Base-by-base conservation (phyloP, 2,888 invertebrate genomes). In the Nezara viridula region DNA sequence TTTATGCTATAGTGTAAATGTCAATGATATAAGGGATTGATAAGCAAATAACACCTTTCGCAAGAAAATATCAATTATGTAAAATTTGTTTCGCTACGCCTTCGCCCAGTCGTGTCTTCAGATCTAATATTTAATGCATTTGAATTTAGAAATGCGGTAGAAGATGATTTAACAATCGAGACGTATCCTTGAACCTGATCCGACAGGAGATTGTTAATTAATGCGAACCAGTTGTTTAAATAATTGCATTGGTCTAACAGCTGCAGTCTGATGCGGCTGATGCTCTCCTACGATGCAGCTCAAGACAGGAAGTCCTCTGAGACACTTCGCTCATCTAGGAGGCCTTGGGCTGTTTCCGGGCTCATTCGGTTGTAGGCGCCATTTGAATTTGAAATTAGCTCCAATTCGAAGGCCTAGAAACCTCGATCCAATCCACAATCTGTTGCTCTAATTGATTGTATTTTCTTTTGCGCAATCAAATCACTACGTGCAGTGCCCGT, bases 381-480 rank as follows among this genome's bases (percentile, higher is more conserved):
- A 73, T 73, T 73, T 73, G 66, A 73, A 73, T 73, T 73, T 73
- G 37, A 73, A 73, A 73, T 73, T 73, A 73, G 66, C 66, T 37
- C 66, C 37, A 37, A 73, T 73, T 73, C 32, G 32, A 9, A 37
- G 60, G 32, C 37, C 66, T 37, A 73, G 66, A 37, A 37, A 73
- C 66, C 66, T 73, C 66, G 2, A 73, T 73, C 19, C 6, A 19
- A 27, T 73, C 66, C 7, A 73, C 32, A 73, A 73, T 73, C 66
- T 21, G 37, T 73, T 37, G 32, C 66, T 37, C 16, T 2, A 7
- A 73, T 73, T 73, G 27, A 73, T 73, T 37, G 37, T 37, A 73
- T 73, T 73, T 73, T 32, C 16, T 19, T 37, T 73, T 21, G 66
- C 37, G 14, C 37, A 73, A 73, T 73, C 37, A 37, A 21, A 37